Base-by-base conservation (phyloP, 1,140 invertebrate species). In the Holcopasites calliopsidis region DNA sequence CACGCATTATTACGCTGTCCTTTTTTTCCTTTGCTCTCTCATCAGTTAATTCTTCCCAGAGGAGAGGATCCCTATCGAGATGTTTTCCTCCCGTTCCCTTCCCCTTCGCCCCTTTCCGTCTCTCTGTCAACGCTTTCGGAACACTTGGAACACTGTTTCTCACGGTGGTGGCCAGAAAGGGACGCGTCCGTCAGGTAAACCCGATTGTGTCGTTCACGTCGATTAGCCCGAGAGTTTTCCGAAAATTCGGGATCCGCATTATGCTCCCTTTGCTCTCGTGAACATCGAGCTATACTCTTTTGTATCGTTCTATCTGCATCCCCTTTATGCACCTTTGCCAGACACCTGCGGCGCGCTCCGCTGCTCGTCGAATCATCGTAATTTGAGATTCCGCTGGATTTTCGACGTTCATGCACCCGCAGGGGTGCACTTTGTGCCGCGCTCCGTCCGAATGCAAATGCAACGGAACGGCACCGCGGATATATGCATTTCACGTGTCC, bases 101-200 rank as follows among this genome's bases (percentile, higher is more conserved):
- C 60, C 38, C 7, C 58, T 18, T 2, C 8, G 8, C 33, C 0
- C 16, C 10, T 21, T 0, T 10, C 8, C 6, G 13, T 26, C 50
- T 26, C 23, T 26, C 23, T 16, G 35, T 38, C 21, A 23, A 55
- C 21, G 52, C n/a, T 80, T 74, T 62, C 69, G n/a, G 65, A 58
- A 64, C 49, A 72, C 50, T 77, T 33, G 57, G 57, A 78, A 80
- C 58, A 85, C 71, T 84, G 85, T 88, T 89, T 89, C 86, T 88
- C 88, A 89, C 88, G 88, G 83, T 88, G 73, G 42, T 84, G 72
- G 38, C 75, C 77, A 66, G 77, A 86, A 85, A 84, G 80, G 77
- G 80, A 83, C 71, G 80, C 71, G 80, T 76, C 85, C 70, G 75
- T 77, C 76, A 85, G 80, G 75, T 84, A 79, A 69, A 54, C 70